Percentiles rank a stretch among this genome's conserved stretches.
phyloP scores from a whole-genome alignment of 2,797 vertebrate genomes.

The Pipistrellus pipistrellus region DNA sequence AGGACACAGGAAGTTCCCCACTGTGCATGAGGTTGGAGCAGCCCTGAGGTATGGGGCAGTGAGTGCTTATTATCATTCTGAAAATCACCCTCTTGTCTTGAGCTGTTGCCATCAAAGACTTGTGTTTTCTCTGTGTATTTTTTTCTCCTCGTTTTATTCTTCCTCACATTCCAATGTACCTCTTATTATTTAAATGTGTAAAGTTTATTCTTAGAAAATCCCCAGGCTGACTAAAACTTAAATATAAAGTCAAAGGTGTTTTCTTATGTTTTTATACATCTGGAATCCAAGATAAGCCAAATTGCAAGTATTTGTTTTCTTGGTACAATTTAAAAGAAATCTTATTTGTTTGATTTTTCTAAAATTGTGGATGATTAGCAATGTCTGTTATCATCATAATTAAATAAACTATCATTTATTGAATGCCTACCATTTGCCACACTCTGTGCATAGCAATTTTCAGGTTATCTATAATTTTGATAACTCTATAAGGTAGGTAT shows the following conservation, averaged over 20 bases:
- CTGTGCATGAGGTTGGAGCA: slow-evolving; percentile 23
- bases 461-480: slow-evolving; percentile 13
- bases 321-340: slow-evolving; percentile 31
- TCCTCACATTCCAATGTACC: background rate
- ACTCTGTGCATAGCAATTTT: background rate
- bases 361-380: slow-evolving; percentile 31
- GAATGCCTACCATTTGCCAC: background rate
- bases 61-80: slow-evolving; percentile 56
- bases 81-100: slow-evolving; percentile 55
- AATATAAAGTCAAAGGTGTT: slow-evolving; percentile 47
- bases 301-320: background rate
- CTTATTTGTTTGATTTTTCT: background rate
- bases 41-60: background rate
- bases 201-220: slow-evolving; percentile 47
- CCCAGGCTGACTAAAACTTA: slow-evolving; percentile 13
- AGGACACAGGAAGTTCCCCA: slow-evolving; percentile 29
- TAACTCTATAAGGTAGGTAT: background rate
- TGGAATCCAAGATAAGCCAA: background rate
- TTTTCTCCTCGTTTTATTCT: slow-evolving; percentile 35
- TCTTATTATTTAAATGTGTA: slow-evolving; percentile 61
- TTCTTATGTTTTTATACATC: background rate
- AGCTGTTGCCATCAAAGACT: slow-evolving; percentile 1
- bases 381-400: background rate
- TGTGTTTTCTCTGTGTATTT: slow-evolving; percentile 51
- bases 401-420: background rate